Base-by-base conservation (phyloP, 2,113 vertebrate genomes). In the Embiotoca jacksoni region DNA sequence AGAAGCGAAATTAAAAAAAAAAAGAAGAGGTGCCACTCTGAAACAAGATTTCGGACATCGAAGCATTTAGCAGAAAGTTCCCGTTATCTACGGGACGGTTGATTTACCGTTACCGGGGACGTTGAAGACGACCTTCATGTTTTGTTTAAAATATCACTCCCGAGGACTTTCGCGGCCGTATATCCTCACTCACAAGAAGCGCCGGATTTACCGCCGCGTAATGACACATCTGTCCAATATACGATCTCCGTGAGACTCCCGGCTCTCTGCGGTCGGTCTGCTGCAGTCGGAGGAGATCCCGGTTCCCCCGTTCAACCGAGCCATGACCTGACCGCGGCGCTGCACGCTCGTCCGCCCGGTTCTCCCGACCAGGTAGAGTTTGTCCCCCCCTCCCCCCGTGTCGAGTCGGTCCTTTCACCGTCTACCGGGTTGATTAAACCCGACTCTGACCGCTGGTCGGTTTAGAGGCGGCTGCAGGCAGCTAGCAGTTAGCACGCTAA, bases 351-450 rank as follows among this genome's bases (percentile, higher is more conserved):
- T 60, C 59, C 50, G 30, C 47, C 7, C 68, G 16, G 33, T 78
- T 83, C 84, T 88, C 73, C 83, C 65, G 74, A 85, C 6, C 75
- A 92, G 91, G 91, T 91, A 86, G 32, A 15, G 3, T 6, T 32
- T 4, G 9, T 2, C 47, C 8, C 0, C 13, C 41, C 53, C 33
- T n/a, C 39, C 2, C 2, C 10, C 23, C 10, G 9, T 6, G 4
- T 6, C 7, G 23, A 1, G 30, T 23, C 3, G 16, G 23, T 37
- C 3, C 3, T 0, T 5, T 23, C 23, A 23, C 23, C 23, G 23
- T 23, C 23, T 23, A 23, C 23, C 3, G 2, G 60, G 6, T 59
- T 6, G 33, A 11, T 37, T 58, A 6, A 35, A 59, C 41, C 3
- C 3, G 30, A 16, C 2, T 31, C 3, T 9, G 30, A 58, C 14